A percentile compares a stretch with the other conserved stretches of the same genome.
phyloP scores from a whole-genome alignment of 2,797 vertebrate genomes.

The Florisuga fusca region DNA sequence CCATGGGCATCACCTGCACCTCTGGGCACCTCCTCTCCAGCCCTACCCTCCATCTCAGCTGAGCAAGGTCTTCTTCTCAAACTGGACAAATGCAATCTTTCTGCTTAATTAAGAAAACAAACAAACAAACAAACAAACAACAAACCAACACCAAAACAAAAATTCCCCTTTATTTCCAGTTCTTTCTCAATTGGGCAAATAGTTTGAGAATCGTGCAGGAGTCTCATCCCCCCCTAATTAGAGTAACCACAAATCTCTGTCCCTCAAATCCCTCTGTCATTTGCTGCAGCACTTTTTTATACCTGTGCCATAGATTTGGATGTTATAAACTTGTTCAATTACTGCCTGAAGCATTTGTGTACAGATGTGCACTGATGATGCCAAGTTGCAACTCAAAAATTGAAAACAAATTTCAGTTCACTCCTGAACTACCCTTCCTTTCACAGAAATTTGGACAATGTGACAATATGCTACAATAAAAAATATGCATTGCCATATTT shows the following conservation, averaged over 20 bases:
- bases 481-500: background rate
- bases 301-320: conserved; percentile 19
- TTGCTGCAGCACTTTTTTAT: background rate
- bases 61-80: background rate
- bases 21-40: background rate
- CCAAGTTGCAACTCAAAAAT: background rate
- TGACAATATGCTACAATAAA: background rate
- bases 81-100: background rate
- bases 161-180: background rate
- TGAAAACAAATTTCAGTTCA: background rate
- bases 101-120: background rate
- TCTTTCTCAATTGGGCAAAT: background rate
- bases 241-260: background rate
- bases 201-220: background rate
- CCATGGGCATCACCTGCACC: background rate
- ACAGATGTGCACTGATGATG: conserved; percentile 11
- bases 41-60: background rate
- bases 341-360: background rate
- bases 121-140: background rate
- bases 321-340: background rate
- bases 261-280: background rate
- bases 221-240: background rate
- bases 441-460: background rate
- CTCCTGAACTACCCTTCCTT: background rate
- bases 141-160: background rate